Percentiles rank a stretch among this genome's conserved stretches.
phyloP scores from a whole-genome alignment of 2,888 invertebrate species.

The Dastarcus helophoroides region DNA sequence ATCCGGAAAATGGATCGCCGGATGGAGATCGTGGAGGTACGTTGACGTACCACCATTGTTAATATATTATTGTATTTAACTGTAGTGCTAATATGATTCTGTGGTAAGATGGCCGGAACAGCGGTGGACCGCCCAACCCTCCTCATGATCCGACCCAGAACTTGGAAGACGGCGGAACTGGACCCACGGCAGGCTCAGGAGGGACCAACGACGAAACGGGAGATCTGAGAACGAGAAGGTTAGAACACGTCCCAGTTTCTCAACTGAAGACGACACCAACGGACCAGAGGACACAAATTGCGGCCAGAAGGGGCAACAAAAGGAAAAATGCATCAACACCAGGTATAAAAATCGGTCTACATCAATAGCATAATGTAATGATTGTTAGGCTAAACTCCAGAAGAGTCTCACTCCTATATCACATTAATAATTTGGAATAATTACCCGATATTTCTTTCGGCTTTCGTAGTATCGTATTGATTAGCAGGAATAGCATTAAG shows the following conservation, averaged over 20 bases:
- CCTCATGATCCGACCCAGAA: slow-evolving; percentile 30
- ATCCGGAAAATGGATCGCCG: slow-evolving; percentile 81
- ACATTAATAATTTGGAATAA: no score
- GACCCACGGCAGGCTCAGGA: slow-evolving; percentile 27
- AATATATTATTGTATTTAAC: slow-evolving; percentile 29
- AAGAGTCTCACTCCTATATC: no score
- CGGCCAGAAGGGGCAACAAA: slow-evolving; percentile 44
- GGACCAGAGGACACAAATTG: slow-evolving; percentile 29
- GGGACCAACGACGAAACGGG: slow-evolving; percentile 37
- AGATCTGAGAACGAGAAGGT: slow-evolving; percentile 42
- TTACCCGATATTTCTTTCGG: no score
- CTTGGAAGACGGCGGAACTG: slow-evolving; percentile 28
- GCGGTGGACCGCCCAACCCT: slow-evolving; percentile 44
- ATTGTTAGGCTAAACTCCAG: no score
- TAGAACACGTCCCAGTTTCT: slow-evolving; percentile 40
- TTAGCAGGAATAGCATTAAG: no score
- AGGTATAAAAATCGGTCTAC: no score
- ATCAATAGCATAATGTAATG: no score
- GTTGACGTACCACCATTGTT: slow-evolving; percentile 35
- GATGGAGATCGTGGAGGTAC: slow-evolving; percentile 67
- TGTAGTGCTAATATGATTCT: slow-evolving; percentile 29
- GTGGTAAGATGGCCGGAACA: slow-evolving; percentile 44
- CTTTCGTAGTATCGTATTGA: no score
- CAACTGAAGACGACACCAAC: slow-evolving; percentile 37
- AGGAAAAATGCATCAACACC: slow-evolving; percentile 48